Percentiles rank a stretch among this genome's conserved stretches.
Evolutionary conservation across 2,797 vertebrate genomes (phyloP).

Genomic region (Vireo griseus): DNA sequence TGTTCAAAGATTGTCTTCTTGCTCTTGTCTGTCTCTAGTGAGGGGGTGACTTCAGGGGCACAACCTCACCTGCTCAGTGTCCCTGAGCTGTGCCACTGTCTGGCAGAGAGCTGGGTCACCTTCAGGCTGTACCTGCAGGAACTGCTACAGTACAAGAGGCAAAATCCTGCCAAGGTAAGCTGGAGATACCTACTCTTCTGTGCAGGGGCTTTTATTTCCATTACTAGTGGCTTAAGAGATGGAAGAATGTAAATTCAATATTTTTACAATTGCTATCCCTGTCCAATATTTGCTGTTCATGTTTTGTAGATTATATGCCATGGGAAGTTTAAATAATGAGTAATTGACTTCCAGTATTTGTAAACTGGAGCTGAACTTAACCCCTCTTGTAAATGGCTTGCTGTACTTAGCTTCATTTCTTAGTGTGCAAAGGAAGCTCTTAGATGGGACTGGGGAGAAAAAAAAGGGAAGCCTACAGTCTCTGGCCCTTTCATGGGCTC

Average conservation of each 20-base stretch:
- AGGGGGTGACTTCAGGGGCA: conserved; percentile 77
- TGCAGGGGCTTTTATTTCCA: conserved; percentile 12
- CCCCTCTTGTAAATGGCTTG: neutral
- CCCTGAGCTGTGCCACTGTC: conserved; percentile 91
- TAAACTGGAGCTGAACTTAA: neutral
- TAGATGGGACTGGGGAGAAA: neutral
- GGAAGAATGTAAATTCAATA: neutral
- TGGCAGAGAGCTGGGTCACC: conserved; percentile 95
- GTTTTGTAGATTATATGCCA: neutral
- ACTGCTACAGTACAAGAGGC: conserved; percentile 90
- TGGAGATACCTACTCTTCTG: conserved; percentile 19
- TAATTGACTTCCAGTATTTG: neutral
- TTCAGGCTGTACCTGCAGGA: conserved; percentile 92
- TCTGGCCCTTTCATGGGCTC: neutral
- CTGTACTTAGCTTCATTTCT: neutral
- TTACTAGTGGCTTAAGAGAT: neutral
- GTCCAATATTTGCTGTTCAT: neutral
- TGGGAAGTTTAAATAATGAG: neutral
- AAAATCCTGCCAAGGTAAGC: conserved; percentile 92
- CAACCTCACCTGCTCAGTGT: conserved; percentile 90
- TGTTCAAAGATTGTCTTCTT: conserved; percentile 47
- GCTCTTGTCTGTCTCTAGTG: conserved; percentile 77
- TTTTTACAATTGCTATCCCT: neutral
- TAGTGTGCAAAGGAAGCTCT: neutral
- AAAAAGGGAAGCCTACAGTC: neutral